These are phyloP conservation scores for Exephanes ischioxanthus DNA, from an alignment of 2,888 invertebrate genomes.

Conservation along the genomic window DNA sequence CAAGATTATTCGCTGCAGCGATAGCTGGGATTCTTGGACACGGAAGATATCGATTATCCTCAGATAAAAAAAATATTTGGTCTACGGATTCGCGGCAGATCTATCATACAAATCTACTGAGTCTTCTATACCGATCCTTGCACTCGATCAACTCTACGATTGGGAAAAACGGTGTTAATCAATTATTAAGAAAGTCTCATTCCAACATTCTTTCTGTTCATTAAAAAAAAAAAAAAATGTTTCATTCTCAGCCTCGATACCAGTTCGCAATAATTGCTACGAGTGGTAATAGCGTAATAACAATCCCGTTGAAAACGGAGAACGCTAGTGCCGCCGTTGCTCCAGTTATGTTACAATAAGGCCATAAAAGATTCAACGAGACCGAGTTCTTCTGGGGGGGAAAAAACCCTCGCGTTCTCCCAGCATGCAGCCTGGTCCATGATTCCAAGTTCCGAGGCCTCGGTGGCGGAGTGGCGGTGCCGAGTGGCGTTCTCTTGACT, in stretches of 20 bases:
- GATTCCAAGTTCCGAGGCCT: background rate
- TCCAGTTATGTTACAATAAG: conserved; percentile 29
- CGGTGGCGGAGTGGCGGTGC: background rate
- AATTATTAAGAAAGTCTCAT: background rate
- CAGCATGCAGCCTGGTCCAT: background rate
- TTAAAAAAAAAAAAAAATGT: background rate
- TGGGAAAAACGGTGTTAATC: background rate
- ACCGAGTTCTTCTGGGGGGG: conserved; percentile 26
- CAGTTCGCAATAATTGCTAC: background rate
- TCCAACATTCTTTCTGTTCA: no score
- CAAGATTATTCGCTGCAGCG: conserved; percentile 22
- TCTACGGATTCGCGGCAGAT: background rate
- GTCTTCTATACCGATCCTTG: background rate
- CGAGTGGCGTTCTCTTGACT: conserved; percentile 79
- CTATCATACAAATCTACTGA: background rate
- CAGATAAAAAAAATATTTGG: background rate
- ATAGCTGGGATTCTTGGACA: conserved; percentile 42
- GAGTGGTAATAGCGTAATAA: background rate
- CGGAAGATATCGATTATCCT: conserved; percentile 33
- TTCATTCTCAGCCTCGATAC: background rate
- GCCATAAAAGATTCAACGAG: conserved; percentile 54
- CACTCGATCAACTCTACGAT: background rate
- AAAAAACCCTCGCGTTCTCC: background rate
- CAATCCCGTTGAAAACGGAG: background rate
- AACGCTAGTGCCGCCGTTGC: background rate